A percentile compares a stretch with the other conserved stretches of the same genome.
These are phyloP conservation scores for Leiothrix lutea DNA, from an alignment of 2,113 vertebrate genomes.

Conservation along the genomic window DNA sequence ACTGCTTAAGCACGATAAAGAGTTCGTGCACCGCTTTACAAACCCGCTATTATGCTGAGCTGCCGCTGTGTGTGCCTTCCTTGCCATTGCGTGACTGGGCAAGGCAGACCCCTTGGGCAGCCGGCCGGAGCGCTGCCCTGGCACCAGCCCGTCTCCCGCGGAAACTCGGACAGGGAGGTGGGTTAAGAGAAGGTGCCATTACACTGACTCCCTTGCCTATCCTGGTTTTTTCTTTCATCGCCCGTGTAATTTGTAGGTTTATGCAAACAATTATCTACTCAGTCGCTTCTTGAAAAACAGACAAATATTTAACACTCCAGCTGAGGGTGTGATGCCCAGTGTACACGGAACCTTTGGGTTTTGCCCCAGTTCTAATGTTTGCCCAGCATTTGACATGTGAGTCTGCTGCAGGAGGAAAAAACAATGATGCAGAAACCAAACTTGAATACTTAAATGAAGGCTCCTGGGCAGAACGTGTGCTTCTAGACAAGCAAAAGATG, in stretches of 20 bases:
- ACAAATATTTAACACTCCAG: background rate
- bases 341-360: background rate
- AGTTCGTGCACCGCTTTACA: background rate
- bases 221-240: background rate
- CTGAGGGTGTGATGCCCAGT: background rate
- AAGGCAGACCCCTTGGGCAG: background rate
- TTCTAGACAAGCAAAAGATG: background rate
- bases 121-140: background rate
- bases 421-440: background rate
- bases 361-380: background rate
- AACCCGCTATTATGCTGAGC: background rate
- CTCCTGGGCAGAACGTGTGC: background rate
- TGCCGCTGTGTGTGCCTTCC: background rate
- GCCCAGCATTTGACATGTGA: background rate
- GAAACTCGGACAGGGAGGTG: background rate
- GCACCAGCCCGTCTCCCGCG: background rate
- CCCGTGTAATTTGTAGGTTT: background rate
- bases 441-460: background rate
- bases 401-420: background rate
- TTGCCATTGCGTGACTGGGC: background rate
- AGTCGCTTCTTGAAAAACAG: background rate
- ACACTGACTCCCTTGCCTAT: background rate
- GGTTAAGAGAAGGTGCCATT: background rate
- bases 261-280: accelerated
- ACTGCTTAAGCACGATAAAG: background rate